Evolutionary conservation across 2,888 invertebrate species (phyloP).

Genomic region (Agonum fuliginosum): DNA sequence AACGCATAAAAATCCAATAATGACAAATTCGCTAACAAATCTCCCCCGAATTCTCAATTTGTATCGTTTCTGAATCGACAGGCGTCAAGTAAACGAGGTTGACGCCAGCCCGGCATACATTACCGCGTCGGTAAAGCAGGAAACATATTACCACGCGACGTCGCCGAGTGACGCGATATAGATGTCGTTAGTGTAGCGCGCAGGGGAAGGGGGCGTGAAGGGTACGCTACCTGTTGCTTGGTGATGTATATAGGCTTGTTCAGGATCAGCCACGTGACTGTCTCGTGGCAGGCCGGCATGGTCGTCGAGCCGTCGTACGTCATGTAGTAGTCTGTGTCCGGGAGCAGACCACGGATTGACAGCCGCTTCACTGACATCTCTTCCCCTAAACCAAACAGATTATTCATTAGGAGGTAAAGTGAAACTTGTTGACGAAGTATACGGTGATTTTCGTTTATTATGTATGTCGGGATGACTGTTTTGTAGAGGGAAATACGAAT

Average conservation of each 20-base stretch:
- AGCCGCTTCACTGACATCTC: slow-evolving; percentile 89
- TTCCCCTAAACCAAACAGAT: slow-evolving; percentile 77
- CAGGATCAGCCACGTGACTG: slow-evolving; percentile 98
- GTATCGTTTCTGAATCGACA: slow-evolving; percentile 27
- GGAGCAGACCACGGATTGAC: slow-evolving; percentile 90
- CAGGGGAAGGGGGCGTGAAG: not conserved
- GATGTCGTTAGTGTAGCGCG: slow-evolving; percentile 36
- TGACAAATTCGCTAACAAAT: slow-evolving; percentile 3
- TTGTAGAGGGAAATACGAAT: no score
- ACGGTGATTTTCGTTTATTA: no score
- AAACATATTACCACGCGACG: slow-evolving; percentile 24
- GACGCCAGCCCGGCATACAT: slow-evolving; percentile 17
- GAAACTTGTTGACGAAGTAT: no score
- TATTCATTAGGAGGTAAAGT: slow-evolving; percentile 3
- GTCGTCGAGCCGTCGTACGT: slow-evolving; percentile 99
- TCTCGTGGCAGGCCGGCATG: slow-evolving; percentile 98
- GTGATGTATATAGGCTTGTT: slow-evolving; percentile 99
- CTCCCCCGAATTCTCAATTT: slow-evolving; percentile 2
- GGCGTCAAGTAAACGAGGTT: slow-evolving; percentile 3
- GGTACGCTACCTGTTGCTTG: slow-evolving; percentile 88
- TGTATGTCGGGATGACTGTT: no score
- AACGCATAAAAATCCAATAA: not conserved
- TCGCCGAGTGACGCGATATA: slow-evolving; percentile 10
- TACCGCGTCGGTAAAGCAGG: slow-evolving; percentile 32
- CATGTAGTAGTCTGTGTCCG: slow-evolving; percentile 97